Base-by-base conservation (phyloP, 1,140 invertebrate genomes). In the Drosophila orena region DNA sequence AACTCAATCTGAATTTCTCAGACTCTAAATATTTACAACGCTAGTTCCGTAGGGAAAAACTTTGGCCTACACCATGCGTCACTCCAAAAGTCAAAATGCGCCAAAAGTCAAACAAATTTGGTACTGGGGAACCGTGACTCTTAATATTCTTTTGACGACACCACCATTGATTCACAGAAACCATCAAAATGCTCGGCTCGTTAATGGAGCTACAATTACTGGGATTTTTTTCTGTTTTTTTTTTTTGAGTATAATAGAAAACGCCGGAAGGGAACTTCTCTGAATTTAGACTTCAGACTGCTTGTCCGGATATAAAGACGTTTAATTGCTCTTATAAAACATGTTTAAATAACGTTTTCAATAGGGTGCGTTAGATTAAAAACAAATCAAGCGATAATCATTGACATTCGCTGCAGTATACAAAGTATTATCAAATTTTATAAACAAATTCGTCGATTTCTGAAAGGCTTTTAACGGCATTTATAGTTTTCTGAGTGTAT, bases 21-120 rank as follows among this genome's bases (percentile, higher is more conserved):
- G 65, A 49, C 64, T 8, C 57, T 70, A 70, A 70, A 57, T 70
- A 70, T 70, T 70, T 70, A 70, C 68, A 27, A 20, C 68, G 22
- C 50, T 49, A 70, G 69, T 55, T 70, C 47, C 47, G 47, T 47
- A 15, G 43, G 24, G n/a, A 14, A 43, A 68, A 35, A 55, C 65
- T 69, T 69, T 69, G 62, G 27, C 12, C 60, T 34, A n/a, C n/a
- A 35, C 17, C 1, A 66, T 70, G 66, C 35, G 50, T 70, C 64
- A 70, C 43, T 69, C n/a, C 2, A 30, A 11, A n/a, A n/a, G n/a
- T n/a, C n/a, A n/a, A n/a, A n/a, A n/a, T n/a, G n/a, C n/a, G n/a
- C 10, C 6, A 12, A 30, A 15, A 44, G 30, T 38, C 15, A 68
- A 69, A 46, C 37, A 43, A 2, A 46, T 69, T 34, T 55, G 30